Evolutionary conservation across 1,140 invertebrate genomes (phyloP), one percentile per base, ranked within the genome.

Genomic region (Bombus soroeensis): DNA sequence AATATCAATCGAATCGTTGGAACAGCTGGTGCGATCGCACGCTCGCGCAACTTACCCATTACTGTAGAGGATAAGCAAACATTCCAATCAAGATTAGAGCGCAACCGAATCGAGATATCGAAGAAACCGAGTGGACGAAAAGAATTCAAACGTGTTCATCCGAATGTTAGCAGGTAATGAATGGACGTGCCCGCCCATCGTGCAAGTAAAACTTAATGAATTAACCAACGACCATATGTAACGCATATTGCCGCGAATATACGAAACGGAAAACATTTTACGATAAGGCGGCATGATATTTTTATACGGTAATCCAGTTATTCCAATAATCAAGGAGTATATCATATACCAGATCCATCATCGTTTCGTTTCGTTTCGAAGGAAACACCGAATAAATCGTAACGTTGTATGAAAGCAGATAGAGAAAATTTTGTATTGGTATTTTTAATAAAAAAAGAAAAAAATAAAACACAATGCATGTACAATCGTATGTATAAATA

Each of bases 241-340:
- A 75, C 34, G 76, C 47, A 43, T 77, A 78, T 75, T 34, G 72
- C 74, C 74, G 82, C 73, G 43, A 28, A 64, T 83, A 43, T 73
- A 72, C 57, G 85, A 81, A 88, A 89, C 66, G 89, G 34, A 81
- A 90, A 91, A 88, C 88, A 88, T 94, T 94, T 94, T 94, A 91
- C 91, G 91, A 93, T 93, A 94, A 89, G 92, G 89, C 91, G 92
- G 92, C 92, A 93, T 93, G 93, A 93, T 94, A 94, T 94, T 95
- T 95, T 94, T 94, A 92, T 92, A 93, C 90, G 74, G 89, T 91
- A 87, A 89, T 89, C 41, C 71, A 83, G 80, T 87, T 87, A 91
- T 92, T 92, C 89, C 89, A 77, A 91, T 91, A 91, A 92, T 83
- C 79, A 91, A 87, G 86, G 74, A 90, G 80, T 90, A 89, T 91